These are phyloP conservation scores for Zophobas atratus DNA, from an alignment of 1,140 invertebrate species.

Conservation along the genomic window DNA sequence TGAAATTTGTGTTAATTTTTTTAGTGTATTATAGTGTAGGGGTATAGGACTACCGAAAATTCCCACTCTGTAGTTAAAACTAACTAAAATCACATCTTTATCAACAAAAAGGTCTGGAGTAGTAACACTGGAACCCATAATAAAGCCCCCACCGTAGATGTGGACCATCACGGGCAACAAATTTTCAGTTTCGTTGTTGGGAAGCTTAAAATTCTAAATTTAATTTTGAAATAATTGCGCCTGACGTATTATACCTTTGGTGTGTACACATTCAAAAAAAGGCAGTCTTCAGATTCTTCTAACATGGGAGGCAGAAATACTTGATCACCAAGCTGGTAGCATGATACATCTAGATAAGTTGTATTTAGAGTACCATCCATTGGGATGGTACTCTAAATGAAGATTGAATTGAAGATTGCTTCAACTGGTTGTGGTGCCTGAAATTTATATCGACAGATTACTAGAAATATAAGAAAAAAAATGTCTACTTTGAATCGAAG, in stretches of 20 bases:
- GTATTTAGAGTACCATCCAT: slow-evolving; percentile 46
- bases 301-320: neutral
- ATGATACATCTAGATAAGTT: slow-evolving; percentile 18
- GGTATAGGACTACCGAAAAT: slow-evolving; percentile 69
- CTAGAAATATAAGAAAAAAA: neutral
- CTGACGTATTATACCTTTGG: slow-evolving; percentile 19
- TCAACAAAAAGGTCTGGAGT: slow-evolving; percentile 71
- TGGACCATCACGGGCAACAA: slow-evolving; percentile 75
- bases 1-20: too few relatives aligned
- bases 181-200: neutral
- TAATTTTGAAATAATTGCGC: neutral
- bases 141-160: slow-evolving; percentile 80
- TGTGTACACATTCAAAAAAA: slow-evolving; percentile 49
- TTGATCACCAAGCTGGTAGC: slow-evolving; percentile 5
- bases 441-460: neutral
- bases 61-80: too few relatives aligned
- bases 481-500: slow-evolving; percentile 75
- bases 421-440: neutral
- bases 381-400: too few relatives aligned
- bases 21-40: slow-evolving; percentile 55
- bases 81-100: slow-evolving; percentile 69
- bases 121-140: slow-evolving; percentile 68
- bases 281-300: slow-evolving; percentile 44
- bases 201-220: too few relatives aligned
- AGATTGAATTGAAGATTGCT: too few relatives aligned